Base-by-base conservation (phyloP, 92 coral and sea anemone species). In the Montipora capitata region DNA sequence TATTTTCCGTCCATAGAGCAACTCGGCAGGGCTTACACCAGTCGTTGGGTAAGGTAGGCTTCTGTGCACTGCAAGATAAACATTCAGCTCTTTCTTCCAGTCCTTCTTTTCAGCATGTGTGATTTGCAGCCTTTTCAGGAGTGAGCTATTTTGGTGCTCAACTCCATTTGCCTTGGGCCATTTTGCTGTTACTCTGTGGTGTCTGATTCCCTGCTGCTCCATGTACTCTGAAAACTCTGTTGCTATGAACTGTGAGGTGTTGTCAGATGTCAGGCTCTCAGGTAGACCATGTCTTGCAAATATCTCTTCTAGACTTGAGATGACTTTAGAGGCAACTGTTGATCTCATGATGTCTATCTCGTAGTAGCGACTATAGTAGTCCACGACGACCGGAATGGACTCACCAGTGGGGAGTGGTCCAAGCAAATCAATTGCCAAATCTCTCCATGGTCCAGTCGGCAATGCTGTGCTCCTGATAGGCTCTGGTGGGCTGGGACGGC, bases 81-180 rank as follows among this genome's bases (percentile, higher is more conserved):
- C 77, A 59, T 87, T 86, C 12, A 87, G 74, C 71, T 85, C 91
- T 5, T 10, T 68, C 76, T 51, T 70, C 86, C 86, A 90, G 77
- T 77, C 40, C 9, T 48, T 72, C 65, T 73, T 88, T 18, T 80
- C 91, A 38, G 84, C 76, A 20, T 74, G 82, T 56, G 79, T 70
- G 16, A 87, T 87, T 58, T 74, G 85, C 74, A 82, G 49, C 40
- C 84, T 77, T 43, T 87, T 87, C 54, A 88, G 78, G 13, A 88
- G 13, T 10, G 87, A 81, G 1, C 78, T 67, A 5, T 58, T 58
- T 58, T 58, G 64, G 11, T 58, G 64, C 64, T 58, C 64, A 10
- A 58, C 85, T 5, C 80, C 88, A 18, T 89, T 90, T 16, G 94
- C 87, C 72, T 86, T 79, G 11, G 86, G 90, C 80, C 85, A 89